Evolutionary conservation across 2,113 vertebrate genomes (phyloP).

Genomic region (Machaerirhynchus nigripectus): DNA sequence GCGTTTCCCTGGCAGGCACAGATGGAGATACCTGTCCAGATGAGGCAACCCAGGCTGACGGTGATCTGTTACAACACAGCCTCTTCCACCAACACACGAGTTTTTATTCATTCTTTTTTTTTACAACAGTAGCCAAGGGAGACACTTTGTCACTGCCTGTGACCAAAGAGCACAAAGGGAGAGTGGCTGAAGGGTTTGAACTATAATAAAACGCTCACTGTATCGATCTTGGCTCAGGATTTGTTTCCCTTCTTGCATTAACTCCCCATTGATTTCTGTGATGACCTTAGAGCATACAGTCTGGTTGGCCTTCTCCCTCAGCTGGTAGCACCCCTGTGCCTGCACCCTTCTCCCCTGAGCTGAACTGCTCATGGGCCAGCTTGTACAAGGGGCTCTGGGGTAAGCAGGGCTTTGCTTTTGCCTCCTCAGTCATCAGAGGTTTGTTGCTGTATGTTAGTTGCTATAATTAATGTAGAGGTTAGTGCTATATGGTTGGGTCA

Average conservation of each 20-base stretch:
- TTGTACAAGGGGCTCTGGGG: not conserved
- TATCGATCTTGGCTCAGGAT: constrained; percentile 66
- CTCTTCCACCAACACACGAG: not conserved
- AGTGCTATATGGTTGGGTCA: not conserved
- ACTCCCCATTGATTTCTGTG: constrained; percentile 57
- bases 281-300: constrained; percentile 44
- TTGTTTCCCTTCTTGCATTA: constrained; percentile 72
- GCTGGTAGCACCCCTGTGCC: not conserved
- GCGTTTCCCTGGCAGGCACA: not conserved
- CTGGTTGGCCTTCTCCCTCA: constrained; percentile 34
- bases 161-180: not conserved
- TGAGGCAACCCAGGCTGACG: not conserved
- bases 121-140: not conserved
- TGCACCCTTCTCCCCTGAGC: not conserved
- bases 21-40: not conserved
- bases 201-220: constrained; percentile 45
- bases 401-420: not conserved
- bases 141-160: not conserved
- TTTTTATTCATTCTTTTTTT: constrained; percentile 29
- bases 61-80: not conserved
- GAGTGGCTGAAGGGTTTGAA: constrained; percentile 6
- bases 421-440: accelerated
- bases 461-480: not conserved
- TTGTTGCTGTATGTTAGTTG: not conserved
- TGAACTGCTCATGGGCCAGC: not conserved